Evolutionary conservation across 92 coral and sea anemone species (phyloP).

Genomic region (Montipora capitata): DNA sequence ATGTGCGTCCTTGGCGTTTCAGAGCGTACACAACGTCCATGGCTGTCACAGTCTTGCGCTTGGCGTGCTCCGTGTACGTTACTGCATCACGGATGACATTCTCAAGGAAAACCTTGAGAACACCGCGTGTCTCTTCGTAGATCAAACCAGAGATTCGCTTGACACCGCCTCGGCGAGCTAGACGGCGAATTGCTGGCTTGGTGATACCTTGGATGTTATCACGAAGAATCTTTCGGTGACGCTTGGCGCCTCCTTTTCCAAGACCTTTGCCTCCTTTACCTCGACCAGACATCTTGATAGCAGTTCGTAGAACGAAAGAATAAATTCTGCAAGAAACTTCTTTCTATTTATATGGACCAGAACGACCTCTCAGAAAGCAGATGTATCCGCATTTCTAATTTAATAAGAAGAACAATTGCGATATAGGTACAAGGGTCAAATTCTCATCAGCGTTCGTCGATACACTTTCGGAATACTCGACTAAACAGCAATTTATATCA

Average conservation of each 20-base stretch:
- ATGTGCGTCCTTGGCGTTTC: too few relatives aligned
- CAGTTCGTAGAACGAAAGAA: too few relatives aligned
- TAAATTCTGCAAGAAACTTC: background rate
- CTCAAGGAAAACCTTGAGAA: constrained; percentile 96
- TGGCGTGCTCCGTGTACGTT: constrained; percentile 96
- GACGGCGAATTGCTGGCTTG: constrained; percentile 93
- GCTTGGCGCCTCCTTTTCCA: constrained; percentile 99
- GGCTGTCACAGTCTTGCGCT: constrained; percentile 92
- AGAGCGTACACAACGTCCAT: background rate
- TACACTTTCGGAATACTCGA: too few relatives aligned
- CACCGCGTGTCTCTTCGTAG: constrained; percentile 99
- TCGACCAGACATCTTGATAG: constrained; percentile 80
- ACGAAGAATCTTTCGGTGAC: constrained; percentile 96
- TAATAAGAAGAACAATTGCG: too few relatives aligned
- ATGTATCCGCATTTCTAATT: too few relatives aligned
- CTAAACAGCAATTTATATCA: too few relatives aligned
- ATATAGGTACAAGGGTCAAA: too few relatives aligned
- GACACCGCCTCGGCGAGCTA: constrained; percentile 96
- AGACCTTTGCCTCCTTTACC: constrained; percentile 97
- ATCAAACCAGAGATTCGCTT: constrained; percentile 94
- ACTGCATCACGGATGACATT: constrained; percentile 99
- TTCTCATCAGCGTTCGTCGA: too few relatives aligned
- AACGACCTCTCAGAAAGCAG: constrained; percentile 26
- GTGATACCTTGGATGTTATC: constrained; percentile 95
- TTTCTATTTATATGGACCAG: background rate